Evolutionary conservation across 2,888 invertebrate genomes (phyloP), one percentile per base, ranked within the genome.

Genomic region (Aleiodes alternator): DNA sequence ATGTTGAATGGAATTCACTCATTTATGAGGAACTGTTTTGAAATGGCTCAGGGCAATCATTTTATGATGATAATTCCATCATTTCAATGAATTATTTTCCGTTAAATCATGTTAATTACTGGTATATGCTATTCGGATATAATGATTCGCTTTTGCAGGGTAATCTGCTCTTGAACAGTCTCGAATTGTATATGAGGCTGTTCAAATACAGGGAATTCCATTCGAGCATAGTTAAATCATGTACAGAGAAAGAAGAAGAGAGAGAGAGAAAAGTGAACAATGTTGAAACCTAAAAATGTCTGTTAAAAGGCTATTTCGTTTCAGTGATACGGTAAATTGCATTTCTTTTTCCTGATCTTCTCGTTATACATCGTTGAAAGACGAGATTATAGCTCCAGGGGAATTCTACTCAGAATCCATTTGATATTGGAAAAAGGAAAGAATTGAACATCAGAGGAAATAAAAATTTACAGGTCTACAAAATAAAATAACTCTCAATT

Each of bases 321-420:
- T 75, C 77, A 80, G 73, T 81, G 77, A 79, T 79, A 79, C 76
- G 77, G 79, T 79, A 83, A 83, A 83, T 83, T 83, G 82, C 82
- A 82, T 83, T 83, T 81, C 75, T 80, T 80, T 77, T 76, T 81
- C 81, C 79, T 81, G 82, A 82, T 81, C 82, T 80, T 64, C 81
- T 82, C 81, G 81, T 83, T 81, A 81, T 64, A 64, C 64, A 64
- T 79, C 80, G 79, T 59, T 79, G 80, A 80, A 82, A 82, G 82
- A 82, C 80, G 79, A 77, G 81, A 82, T 82, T 82, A 82, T 81
- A 80, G 81, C 77, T 77, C 64, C 71, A 53, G 76, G 69, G 73
- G 51, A 64, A 77, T 70, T 71, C 23, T 43, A n/a, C 56, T 71
- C 56, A 48, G 34, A 50, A 71, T 8, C 48, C 69, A 69, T 72